Conservation (phyloP, 1,140 invertebrate genomes). For the Rhyzopertha dominica region DNA sequence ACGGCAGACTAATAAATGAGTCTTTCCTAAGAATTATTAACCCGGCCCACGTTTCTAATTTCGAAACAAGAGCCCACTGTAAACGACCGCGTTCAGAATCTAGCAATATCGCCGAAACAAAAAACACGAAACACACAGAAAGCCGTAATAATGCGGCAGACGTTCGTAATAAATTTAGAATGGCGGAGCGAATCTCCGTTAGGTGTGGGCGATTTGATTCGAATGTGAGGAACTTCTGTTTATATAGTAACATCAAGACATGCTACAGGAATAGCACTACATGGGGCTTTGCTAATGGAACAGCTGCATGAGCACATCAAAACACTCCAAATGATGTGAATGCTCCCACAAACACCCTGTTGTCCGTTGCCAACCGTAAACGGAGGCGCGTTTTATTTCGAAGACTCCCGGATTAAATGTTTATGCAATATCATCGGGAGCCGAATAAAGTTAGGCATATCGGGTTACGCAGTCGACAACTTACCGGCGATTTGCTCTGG, state of each 20-base stretch:
- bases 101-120: not conserved
- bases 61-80: too few species aligned
- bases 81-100: too few species aligned
- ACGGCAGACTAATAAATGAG: not conserved
- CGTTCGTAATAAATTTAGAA: not conserved
- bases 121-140: not conserved
- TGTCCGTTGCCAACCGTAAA: not conserved
- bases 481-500: conserved; percentile 44
- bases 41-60: not conserved
- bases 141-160: not conserved
- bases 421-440: not conserved
- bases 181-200: too few species aligned
- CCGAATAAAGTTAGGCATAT: not conserved
- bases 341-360: conserved; percentile 4
- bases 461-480: conserved; percentile 16
- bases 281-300: conserved; percentile 9
- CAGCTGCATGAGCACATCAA: conserved; percentile 8
- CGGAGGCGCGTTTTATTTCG: not conserved
- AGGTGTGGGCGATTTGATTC: not conserved
- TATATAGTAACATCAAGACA: not conserved
- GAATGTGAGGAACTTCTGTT: not conserved
- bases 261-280: conserved; percentile 2
- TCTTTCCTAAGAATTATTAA: conserved; percentile 1
- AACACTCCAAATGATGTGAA: conserved; percentile 2
- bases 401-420: not conserved